These are phyloP conservation scores for Hirtodrosophila alboralis DNA, from an alignment of 2,888 invertebrate genomes.

Conservation along the genomic window DNA sequence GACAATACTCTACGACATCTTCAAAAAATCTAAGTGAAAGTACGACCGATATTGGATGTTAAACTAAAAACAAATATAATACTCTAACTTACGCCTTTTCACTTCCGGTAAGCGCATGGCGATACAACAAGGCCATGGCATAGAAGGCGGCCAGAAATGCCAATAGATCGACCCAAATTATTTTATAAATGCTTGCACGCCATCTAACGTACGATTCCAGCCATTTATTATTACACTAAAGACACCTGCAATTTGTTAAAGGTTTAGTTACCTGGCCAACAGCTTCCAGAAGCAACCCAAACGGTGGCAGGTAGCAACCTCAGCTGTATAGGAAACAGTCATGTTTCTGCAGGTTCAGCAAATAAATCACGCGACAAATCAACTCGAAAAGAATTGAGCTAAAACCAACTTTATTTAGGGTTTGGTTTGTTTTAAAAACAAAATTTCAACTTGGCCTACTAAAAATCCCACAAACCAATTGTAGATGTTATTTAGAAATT, in stretches of 20 bases:
- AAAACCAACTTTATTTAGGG: not conserved
- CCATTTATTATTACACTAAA: not conserved
- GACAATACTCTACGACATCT: conserved; percentile 91
- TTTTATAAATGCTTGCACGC: conserved; percentile 96
- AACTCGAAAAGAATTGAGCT: not conserved
- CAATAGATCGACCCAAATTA: conserved; percentile 94
- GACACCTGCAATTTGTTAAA: not conserved
- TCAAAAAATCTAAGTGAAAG: conserved; percentile 94
- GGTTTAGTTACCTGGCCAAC: conserved; percentile 60
- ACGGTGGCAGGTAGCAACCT: conserved; percentile 74
- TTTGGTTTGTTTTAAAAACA: not conserved
- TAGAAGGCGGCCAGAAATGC: conserved; percentile 92
- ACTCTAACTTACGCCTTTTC: conserved; percentile 54
- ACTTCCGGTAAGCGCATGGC: conserved; percentile 19
- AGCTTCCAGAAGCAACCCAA: conserved; percentile 79
- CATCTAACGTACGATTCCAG: conserved; percentile 87
- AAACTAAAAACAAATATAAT: too few relatives aligned
- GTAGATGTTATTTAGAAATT: too few relatives aligned
- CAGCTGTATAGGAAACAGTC: conserved; percentile 80
- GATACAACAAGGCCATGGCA: conserved; percentile 75
- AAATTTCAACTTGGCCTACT: conserved; percentile 20
- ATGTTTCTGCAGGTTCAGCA: conserved; percentile 45
- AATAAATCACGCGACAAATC: conserved; percentile 8
- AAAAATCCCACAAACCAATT: too few relatives aligned
- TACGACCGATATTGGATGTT: too few relatives aligned